These are phyloP conservation scores for Habrosyne pyritoides DNA, from an alignment of 2,888 invertebrate species.

Conservation along the genomic window DNA sequence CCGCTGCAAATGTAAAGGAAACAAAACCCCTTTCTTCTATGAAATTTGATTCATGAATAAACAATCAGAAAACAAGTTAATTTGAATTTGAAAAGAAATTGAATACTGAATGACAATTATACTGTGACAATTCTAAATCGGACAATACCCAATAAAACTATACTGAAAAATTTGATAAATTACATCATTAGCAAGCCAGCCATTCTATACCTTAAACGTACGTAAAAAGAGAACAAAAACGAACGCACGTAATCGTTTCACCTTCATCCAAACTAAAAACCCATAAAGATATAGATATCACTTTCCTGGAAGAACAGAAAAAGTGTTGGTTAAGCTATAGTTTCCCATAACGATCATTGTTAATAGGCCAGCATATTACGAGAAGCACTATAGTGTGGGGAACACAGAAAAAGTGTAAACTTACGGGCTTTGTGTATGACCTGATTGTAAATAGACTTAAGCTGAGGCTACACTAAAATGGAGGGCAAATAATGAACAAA, in stretches of 20 bases:
- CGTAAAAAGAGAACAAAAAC: neutral
- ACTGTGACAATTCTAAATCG: neutral
- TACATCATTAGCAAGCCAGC: conserved; percentile 1
- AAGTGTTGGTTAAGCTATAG: neutral
- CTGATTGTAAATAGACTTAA: neutral
- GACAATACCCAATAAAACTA: neutral
- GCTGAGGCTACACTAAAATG: neutral
- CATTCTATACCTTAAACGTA: neutral
- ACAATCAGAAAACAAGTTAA: too few relatives aligned
- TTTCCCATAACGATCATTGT: neutral
- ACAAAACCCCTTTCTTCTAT: too few relatives aligned
- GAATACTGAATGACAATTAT: neutral
- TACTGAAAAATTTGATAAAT: conserved; percentile 5
- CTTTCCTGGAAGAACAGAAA: neutral
- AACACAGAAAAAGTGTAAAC: neutral
- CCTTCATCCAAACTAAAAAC: neutral
- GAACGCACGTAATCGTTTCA: neutral
- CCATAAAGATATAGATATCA: neutral
- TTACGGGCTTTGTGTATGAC: neutral
- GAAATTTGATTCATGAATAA: too few relatives aligned
- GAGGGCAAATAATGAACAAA: too few relatives aligned
- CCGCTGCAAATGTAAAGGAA: too few relatives aligned
- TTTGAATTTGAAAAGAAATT: too few relatives aligned
- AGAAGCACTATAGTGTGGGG: neutral
- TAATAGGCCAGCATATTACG: neutral